Conservation (phyloP, 2,113 vertebrate genomes). For the Poeciliopsis retropinna region DNA sequence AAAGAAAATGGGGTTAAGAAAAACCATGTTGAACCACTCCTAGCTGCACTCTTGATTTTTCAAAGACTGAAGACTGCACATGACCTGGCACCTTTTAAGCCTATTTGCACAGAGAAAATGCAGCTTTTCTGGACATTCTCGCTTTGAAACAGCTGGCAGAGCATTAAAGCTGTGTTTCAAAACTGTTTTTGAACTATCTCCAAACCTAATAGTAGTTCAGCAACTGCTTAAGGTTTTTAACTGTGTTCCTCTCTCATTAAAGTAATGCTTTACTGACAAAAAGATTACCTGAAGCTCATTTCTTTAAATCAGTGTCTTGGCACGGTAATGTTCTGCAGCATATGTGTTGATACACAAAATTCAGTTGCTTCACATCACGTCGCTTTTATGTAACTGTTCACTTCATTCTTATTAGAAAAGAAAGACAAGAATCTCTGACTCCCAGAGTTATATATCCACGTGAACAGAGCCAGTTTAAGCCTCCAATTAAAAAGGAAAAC, state of each 20-base stretch:
- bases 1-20: conserved; percentile 5
- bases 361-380: not conserved
- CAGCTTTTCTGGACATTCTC: conserved; percentile 11
- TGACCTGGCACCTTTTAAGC: conserved; percentile 32
- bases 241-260: conserved; percentile 3
- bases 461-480: no score
- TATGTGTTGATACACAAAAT: not conserved
- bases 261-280: not conserved
- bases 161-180: conserved; percentile 21
- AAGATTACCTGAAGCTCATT: not conserved
- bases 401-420: no score
- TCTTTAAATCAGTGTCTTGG: not conserved
- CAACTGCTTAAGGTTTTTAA: conserved; percentile 24
- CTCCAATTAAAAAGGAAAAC: no score
- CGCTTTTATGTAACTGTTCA: not conserved
- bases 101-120: conserved; percentile 16
- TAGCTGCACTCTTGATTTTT: not conserved
- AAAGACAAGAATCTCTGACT: no score
- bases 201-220: conserved; percentile 16
- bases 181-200: conserved; percentile 14
- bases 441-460: no score
- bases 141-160: conserved; percentile 32
- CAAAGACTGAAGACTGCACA: conserved; percentile 33
- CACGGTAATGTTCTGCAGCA: not conserved
- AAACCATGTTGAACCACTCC: not conserved